These are phyloP conservation scores for Protula sp. DNA, from an alignment of 2,888 invertebrate species.

Conservation along the genomic window DNA sequence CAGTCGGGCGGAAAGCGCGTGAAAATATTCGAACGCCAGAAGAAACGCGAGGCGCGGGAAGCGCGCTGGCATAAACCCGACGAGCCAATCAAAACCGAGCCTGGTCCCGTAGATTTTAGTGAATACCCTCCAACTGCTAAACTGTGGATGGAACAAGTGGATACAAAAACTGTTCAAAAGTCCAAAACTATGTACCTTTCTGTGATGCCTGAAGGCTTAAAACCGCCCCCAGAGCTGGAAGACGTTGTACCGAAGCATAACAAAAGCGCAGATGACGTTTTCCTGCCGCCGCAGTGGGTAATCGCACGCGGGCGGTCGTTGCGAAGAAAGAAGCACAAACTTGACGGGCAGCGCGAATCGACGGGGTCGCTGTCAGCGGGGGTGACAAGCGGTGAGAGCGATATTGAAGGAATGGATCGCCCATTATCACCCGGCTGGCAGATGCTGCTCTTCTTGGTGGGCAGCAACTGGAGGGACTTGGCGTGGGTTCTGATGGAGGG, in stretches of 20 bases:
- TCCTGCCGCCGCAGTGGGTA: slow-evolving; percentile 26
- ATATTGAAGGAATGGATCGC: slow-evolving; percentile 4
- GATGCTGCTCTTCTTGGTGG: slow-evolving; percentile 23
- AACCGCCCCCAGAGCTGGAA: slow-evolving; percentile 11
- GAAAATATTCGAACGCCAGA: slow-evolving; percentile 1
- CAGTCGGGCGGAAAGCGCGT: slow-evolving; percentile 1
- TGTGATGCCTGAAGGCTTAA: slow-evolving; percentile 18
- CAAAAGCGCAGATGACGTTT: slow-evolving; percentile 2
- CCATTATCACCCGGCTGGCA: slow-evolving; percentile 17
- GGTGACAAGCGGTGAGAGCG: slow-evolving; percentile 3
- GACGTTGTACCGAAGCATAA: background rate
- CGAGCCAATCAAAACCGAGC: slow-evolving; percentile 8
- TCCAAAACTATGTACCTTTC: slow-evolving; percentile 26
- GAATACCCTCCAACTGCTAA: slow-evolving; percentile 23
- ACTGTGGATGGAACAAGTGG: slow-evolving; percentile 31
- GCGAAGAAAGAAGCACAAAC: slow-evolving; percentile 3
- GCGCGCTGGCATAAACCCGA: background rate
- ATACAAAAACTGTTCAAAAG: slow-evolving; percentile 23
- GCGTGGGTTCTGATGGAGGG: slow-evolving; percentile 27
- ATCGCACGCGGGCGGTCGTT: slow-evolving; percentile 21
- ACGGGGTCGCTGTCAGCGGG: background rate
- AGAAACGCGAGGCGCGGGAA: slow-evolving; percentile 3
- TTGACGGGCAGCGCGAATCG: background rate
- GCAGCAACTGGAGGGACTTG: slow-evolving; percentile 26
- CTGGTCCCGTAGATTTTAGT: slow-evolving; percentile 24